Conservation (phyloP, 2,797 vertebrate genomes). For the Eupleurogrammus muticus region DNA sequence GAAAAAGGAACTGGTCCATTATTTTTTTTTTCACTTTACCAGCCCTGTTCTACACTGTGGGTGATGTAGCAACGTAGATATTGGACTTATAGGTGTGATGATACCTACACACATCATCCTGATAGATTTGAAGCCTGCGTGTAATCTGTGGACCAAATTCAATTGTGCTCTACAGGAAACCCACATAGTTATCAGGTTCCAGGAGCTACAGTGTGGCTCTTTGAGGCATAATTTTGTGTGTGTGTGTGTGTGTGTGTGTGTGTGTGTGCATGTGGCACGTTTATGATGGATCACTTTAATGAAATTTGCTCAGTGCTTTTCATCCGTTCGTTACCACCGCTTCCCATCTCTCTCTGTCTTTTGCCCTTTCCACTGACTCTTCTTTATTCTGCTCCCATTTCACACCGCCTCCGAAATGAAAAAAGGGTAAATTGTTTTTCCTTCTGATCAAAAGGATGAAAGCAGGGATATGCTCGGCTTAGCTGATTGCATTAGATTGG, state of each 20-base stretch:
- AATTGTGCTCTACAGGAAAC: slow-evolving; percentile 19
- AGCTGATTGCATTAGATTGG: slow-evolving; percentile 62
- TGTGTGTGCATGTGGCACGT: slow-evolving; percentile 10
- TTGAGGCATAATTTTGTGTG: slow-evolving; percentile 27
- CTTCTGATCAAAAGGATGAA: slow-evolving; percentile 70
- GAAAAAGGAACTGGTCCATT: too few relatives aligned
- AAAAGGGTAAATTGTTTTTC: slow-evolving; percentile 69
- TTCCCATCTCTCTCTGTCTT: slow-evolving; percentile 53
- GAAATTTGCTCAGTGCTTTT: slow-evolving; percentile 61
- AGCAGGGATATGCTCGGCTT: slow-evolving; percentile 54
- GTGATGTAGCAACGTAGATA: not conserved
- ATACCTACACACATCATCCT: not conserved
- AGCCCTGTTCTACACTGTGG: too few relatives aligned
- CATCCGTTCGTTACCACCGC: slow-evolving; percentile 48
- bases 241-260: slow-evolving; percentile 4
- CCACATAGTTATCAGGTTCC: slow-evolving; percentile 8
- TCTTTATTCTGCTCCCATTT: slow-evolving; percentile 56
- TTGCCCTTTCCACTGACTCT: slow-evolving; percentile 40
- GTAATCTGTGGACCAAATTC: slow-evolving; percentile 29
- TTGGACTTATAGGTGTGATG: not conserved
- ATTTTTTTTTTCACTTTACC: too few relatives aligned
- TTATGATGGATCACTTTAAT: slow-evolving; percentile 62
- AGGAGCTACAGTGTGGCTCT: slow-evolving; percentile 8
- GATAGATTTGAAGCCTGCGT: slow-evolving; percentile 7
- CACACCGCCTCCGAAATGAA: slow-evolving; percentile 59